Evolutionary conservation across 2,113 vertebrate genomes (phyloP).

Genomic region (Scopus umbretta): DNA sequence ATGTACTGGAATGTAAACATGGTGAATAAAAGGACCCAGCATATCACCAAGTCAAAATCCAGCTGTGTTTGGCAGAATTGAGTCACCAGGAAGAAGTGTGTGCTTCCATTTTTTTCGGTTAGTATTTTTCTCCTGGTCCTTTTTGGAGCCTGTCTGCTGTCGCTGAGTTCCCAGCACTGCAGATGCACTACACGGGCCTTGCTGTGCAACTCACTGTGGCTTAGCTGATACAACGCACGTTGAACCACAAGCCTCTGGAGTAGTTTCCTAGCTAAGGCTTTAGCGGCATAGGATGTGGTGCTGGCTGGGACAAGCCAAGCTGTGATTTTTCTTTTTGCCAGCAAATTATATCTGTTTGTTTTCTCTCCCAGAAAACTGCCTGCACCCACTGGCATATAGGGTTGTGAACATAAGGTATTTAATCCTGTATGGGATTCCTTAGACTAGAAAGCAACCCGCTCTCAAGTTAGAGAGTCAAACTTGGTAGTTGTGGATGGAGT

Average conservation of each 20-base stretch:
- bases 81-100: background rate
- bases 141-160: background rate
- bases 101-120: background rate
- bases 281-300: too few relatives aligned
- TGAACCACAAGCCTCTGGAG: background rate
- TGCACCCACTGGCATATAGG: background rate
- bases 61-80: background rate
- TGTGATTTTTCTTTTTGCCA: background rate
- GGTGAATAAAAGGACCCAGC: background rate
- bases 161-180: background rate
- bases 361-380: background rate
- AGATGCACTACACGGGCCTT: background rate
- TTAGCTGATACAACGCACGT: fast-evolving
- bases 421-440: background rate
- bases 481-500: background rate
- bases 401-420: background rate
- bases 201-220: background rate
- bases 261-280: background rate
- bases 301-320: background rate
- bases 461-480: background rate
- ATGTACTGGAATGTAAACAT: background rate
- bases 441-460: background rate
- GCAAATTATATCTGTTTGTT: background rate
- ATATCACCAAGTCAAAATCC: background rate
- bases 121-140: background rate